Evolutionary conservation across 2,113 vertebrate species (phyloP).

Genomic region (Desmodus rotundus): DNA sequence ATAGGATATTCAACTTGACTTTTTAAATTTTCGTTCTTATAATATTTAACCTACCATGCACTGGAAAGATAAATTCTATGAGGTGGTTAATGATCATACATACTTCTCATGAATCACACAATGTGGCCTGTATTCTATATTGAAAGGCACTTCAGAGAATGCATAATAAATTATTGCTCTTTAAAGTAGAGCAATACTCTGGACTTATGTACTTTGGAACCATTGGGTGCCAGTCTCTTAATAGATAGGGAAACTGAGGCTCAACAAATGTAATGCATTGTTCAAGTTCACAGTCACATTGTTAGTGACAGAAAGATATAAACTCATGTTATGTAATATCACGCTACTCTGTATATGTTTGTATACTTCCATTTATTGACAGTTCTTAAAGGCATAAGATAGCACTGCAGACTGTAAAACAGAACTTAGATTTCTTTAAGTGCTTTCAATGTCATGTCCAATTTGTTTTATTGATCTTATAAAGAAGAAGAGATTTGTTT

Average conservation of each 20-base stretch:
- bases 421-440: not conserved
- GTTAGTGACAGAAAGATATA: not conserved
- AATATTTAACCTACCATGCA: not conserved
- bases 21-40: not conserved
- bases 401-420: not conserved
- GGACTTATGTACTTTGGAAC: not conserved
- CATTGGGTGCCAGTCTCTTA: not conserved
- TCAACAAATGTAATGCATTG: not conserved
- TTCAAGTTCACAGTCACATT: not conserved
- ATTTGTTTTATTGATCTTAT: slow-evolving; percentile 25
- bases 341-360: not conserved
- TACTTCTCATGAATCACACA: not conserved
- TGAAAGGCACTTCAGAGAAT: not conserved
- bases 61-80: not conserved
- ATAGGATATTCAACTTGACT: not conserved
- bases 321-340: not conserved
- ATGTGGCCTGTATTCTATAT: not conserved
- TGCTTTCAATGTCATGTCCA: not conserved
- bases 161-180: not conserved
- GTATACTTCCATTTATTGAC: not conserved
- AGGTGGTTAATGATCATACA: not conserved
- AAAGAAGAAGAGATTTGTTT: not conserved
- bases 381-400: not conserved
- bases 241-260: not conserved
- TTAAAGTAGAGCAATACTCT: not conserved